Conservation (phyloP, 2,888 invertebrate species). For the Agonopterix alstromeriana region DNA sequence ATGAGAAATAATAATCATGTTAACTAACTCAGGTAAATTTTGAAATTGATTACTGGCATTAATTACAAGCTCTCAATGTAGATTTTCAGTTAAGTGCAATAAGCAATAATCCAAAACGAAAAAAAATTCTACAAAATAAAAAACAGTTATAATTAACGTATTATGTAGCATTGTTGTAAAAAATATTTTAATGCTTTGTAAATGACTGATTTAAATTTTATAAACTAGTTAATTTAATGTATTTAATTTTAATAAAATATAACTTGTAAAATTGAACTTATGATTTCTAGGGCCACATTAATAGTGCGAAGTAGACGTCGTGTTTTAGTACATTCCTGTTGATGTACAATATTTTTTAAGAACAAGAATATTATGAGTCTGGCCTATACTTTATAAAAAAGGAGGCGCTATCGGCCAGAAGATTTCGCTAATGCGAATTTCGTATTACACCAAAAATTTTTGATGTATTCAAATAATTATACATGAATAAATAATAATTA, state of each 20-base stretch:
- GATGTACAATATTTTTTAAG: constrained; percentile 58
- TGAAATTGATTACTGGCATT: too few species aligned
- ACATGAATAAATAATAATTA: constrained; percentile 61
- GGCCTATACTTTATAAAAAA: constrained; percentile 34
- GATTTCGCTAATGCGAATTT: constrained; percentile 50
- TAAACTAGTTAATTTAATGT: constrained; percentile 52
- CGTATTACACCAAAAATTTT: constrained; percentile 67
- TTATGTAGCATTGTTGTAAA: constrained; percentile 35
- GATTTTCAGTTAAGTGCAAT: constrained; percentile 34
- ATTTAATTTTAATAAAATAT: constrained; percentile 42
- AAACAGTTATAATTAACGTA: constrained; percentile 14
- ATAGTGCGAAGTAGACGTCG: constrained; percentile 47
- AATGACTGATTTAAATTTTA: constrained; percentile 64
- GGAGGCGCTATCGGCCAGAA: constrained; percentile 30
- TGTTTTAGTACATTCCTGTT: constrained; percentile 65
- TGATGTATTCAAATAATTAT: constrained; percentile 69
- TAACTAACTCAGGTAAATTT: too few species aligned
- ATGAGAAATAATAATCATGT: too few species aligned
- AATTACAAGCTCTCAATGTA: neutral
- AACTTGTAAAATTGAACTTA: constrained; percentile 36
- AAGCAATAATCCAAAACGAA: constrained; percentile 38
- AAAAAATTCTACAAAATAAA: constrained; percentile 18
- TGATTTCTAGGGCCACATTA: constrained; percentile 26
- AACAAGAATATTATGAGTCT: constrained; percentile 28
- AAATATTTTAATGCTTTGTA: constrained; percentile 43